Base-by-base conservation (phyloP, 2,888 invertebrate genomes). In the Phymatocera aterrima region DNA sequence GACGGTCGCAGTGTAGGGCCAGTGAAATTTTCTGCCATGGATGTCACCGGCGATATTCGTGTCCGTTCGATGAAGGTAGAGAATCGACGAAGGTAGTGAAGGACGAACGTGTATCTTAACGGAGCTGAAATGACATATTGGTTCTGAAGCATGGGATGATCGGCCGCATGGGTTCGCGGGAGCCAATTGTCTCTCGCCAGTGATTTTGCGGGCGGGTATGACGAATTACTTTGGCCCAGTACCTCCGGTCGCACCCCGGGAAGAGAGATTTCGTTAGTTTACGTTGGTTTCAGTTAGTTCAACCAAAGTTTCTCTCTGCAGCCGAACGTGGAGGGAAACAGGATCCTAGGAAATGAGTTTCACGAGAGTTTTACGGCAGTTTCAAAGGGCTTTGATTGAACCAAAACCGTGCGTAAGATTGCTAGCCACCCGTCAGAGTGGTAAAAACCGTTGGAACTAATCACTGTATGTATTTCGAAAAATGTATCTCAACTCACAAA, bases 361-460 rank as follows among this genome's bases (percentile, higher is more conserved):
- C 72, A 72, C 15, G 51, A 34, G 51, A 72, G 72, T 68, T 68
- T 46, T 46, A 68, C 68, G 68, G 43, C 68, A 68, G 24, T 51
- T 72, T 72, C 72, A 72, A 72, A 72, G 72, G 72, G 51, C 72
- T 48, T 34, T 48, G 72, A 72, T 72, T 72, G 72, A 72, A 72
- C 72, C 51, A 2, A 72, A 72, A 72, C 48, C 72, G 72, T n/a
- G n/a, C n/a, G n/a, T 72, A 72, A 72, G 72, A 72, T 72, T 72
- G 72, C 72, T 34, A 34, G 51, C 48, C 48, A 18, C 10, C n/a
- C 72, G 34, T 72, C 51, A 48, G 34, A 51, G 48, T 72, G 48
- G 51, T 15, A 46, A n/a, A 46, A 40, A 68, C 21, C 48, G 51
- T 72, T 18, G 18, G 34, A 48, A 72, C 72, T 34, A 48, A 18